Evolutionary conservation across 2,113 vertebrate species (phyloP), one percentile per base, ranked within the genome.

Genomic region (Microtus ochrogaster): DNA sequence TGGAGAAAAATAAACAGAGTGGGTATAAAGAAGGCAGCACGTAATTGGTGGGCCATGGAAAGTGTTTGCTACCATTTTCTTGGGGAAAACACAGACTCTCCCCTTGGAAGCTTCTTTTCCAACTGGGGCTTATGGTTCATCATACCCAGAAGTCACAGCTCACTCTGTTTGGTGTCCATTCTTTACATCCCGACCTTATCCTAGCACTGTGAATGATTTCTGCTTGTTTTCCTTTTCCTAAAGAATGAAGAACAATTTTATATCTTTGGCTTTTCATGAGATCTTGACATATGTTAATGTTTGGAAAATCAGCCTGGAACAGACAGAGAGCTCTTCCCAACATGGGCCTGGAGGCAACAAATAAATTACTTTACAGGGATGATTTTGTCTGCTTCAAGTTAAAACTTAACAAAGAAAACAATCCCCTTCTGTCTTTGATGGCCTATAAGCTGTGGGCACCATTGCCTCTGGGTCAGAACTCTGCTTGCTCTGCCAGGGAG

Each of bases 301-400:
- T 96, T 92, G 85, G 85, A 91, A 97, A 95, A 95, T 94, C 94
- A 94, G 85, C 94, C 85, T 90, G 81, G 58, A 93, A 97, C 82
- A 86, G 95, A 95, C 81, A 30, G 88, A 81, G 82, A 97, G 92
- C 52, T 79, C 89, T 97, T 97, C 96, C 92, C 92, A 96, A 94
- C 90, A 87, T 41, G 72, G 96, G 92, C 97, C 97, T 5, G 3
- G 95, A 96, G 96, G 97, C 94, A 95, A 94, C 82, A 95, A 95
- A 97, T 97, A 96, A 97, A 97, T 97, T 95, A 92, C 89, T 94
- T 94, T 95, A 89, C 66, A 85, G 96, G 61, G 73, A 92, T 92
- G 41, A 63, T 91, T 95, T 87, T 97, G 63, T 90, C 85, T 33
- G 76, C 88, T 92, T 83, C 95, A 94, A 92, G 94, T 96, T 91